Evolutionary conservation across 2,113 vertebrate species (phyloP).

Genomic region (Tetrax tetrax): DNA sequence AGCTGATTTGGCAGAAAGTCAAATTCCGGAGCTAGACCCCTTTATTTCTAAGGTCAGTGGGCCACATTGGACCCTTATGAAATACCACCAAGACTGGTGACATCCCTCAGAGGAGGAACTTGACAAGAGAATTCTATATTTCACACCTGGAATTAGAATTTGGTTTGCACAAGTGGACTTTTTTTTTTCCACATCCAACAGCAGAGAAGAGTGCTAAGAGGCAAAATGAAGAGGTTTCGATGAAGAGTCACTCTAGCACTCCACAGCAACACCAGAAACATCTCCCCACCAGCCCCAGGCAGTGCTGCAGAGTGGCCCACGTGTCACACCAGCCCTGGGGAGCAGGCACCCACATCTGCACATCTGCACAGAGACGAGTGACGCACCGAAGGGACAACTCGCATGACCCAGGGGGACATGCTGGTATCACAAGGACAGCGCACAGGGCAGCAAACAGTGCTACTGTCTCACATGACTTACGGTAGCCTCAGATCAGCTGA

Average conservation of each 20-base stretch:
- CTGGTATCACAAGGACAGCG: not conserved
- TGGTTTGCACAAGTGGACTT: not conserved
- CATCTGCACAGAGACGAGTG: not conserved
- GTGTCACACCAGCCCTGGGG: not conserved
- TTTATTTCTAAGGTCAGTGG: not conserved
- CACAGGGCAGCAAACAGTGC: not conserved
- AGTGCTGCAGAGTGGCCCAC: not conserved
- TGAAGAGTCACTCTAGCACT: not conserved
- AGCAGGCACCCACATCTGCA: not conserved
- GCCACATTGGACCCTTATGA: fast-evolving
- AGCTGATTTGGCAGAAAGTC: not conserved
- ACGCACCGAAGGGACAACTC: fast-evolving
- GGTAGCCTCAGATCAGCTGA: constrained; percentile 25
- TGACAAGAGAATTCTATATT: not conserved
- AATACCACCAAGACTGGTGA: not conserved
- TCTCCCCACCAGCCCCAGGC: not conserved
- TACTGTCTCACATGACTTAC: not conserved
- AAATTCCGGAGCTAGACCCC: not conserved
- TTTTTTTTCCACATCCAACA: not conserved
- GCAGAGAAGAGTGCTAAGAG: not conserved
- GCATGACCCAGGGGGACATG: not conserved
- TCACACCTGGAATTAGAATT: not conserved
- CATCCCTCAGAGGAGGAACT: not conserved
- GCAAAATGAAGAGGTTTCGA: not conserved
- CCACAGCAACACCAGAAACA: not conserved